Evolutionary conservation across 2,888 invertebrate species (phyloP).

Genomic region (Thereva unica): DNA sequence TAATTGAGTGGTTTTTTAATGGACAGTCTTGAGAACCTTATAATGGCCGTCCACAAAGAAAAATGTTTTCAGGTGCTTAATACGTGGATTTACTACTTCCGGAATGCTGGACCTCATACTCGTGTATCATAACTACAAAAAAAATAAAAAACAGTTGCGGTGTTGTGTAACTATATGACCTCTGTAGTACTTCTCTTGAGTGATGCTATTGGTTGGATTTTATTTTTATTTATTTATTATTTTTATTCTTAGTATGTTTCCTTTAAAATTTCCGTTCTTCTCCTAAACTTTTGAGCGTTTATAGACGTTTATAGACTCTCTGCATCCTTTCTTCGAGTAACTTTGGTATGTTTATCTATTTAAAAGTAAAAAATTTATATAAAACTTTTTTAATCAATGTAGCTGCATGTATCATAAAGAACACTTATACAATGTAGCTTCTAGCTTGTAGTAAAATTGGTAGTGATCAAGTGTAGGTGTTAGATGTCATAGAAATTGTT

Average conservation of each 20-base stretch:
- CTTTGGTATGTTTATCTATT: slow-evolving; percentile 31
- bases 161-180: slow-evolving; percentile 37
- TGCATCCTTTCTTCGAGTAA: slow-evolving; percentile 28
- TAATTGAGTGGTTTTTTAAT: not conserved
- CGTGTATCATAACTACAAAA: slow-evolving; percentile 15
- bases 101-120: slow-evolving; percentile 38
- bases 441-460: too few relatives aligned
- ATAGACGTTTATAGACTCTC: slow-evolving; percentile 13
- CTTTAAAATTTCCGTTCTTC: not conserved
- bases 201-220: not conserved
- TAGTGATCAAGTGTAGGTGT: too few relatives aligned
- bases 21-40: slow-evolving; percentile 1
- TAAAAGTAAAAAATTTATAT: not conserved
- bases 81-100: slow-evolving; percentile 33
- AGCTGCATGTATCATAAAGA: slow-evolving; percentile 18
- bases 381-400: slow-evolving; percentile 20
- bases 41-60: slow-evolving; percentile 12
- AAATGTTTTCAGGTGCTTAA: slow-evolving; percentile 42
- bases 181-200: slow-evolving; percentile 5
- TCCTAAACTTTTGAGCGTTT: not conserved
- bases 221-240: not conserved
- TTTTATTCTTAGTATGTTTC: not conserved
- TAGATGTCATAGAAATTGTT: too few relatives aligned
- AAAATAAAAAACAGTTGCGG: slow-evolving; percentile 29
- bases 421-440: too few relatives aligned